These are phyloP conservation scores for Catocala sponsa DNA, from an alignment of 2,888 invertebrate species.

Conservation along the genomic window DNA sequence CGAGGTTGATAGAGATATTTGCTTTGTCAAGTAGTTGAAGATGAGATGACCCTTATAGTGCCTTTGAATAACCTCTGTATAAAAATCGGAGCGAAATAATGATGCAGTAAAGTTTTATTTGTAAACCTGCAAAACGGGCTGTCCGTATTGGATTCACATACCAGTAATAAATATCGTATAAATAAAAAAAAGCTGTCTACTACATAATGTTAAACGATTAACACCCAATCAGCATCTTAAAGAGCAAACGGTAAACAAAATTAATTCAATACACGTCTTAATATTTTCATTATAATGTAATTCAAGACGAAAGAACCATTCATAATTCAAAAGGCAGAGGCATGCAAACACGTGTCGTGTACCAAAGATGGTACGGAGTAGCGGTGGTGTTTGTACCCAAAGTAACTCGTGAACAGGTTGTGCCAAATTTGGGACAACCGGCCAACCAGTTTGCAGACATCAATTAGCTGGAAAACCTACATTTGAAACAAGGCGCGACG, in stretches of 20 bases:
- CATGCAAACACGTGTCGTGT: conserved; percentile 59
- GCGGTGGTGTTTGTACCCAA: conserved; percentile 61
- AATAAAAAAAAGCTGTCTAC: neutral
- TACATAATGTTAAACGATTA: conserved; percentile 34
- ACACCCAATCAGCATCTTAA: conserved; percentile 16
- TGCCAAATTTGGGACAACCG: conserved; percentile 62
- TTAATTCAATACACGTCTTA: conserved; percentile 44
- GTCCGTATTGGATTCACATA: too few species aligned
- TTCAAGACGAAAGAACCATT: conserved; percentile 51
- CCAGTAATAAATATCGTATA: too few species aligned
- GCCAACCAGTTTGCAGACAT: conserved; percentile 42
- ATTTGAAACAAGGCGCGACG: conserved; percentile 13
- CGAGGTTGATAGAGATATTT: conserved; percentile 64
- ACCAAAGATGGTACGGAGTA: conserved; percentile 57
- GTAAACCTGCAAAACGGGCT: too few species aligned
- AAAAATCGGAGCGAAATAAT: conserved; percentile 16
- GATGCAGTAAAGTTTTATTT: neutral
- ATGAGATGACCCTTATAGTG: conserved; percentile 26
- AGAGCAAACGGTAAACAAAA: conserved; percentile 30
- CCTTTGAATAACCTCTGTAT: neutral
- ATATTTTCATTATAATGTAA: conserved; percentile 43
- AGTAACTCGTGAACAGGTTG: conserved; percentile 59
- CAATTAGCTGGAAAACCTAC: conserved; percentile 44
- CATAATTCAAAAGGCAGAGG: conserved; percentile 55
- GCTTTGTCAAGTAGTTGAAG: conserved; percentile 47